A percentile compares a stretch with the other conserved stretches of the same genome.
Evolutionary conservation across 2,888 invertebrate genomes (phyloP).

Genomic region (Synergus umbraculus): DNA sequence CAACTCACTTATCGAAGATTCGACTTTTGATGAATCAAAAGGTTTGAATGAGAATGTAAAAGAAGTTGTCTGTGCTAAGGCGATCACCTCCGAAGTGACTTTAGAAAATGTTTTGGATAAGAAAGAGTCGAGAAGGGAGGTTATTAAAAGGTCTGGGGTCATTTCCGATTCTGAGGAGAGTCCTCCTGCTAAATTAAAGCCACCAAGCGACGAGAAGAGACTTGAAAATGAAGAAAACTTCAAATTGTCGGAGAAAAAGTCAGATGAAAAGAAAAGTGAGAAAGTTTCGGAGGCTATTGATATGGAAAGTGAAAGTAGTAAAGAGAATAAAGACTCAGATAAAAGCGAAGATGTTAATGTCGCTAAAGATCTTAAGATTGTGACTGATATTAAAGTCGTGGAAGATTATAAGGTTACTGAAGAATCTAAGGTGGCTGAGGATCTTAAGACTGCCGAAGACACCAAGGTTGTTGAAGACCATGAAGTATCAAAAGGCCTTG

Average conservation of each 20-base stretch:
- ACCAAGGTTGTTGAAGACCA: background rate
- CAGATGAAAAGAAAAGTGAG: slow-evolving; percentile 43
- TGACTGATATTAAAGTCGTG: background rate
- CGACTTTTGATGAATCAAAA: background rate
- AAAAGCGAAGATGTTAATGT: slow-evolving; percentile 29
- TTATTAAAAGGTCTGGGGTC: slow-evolving; percentile 60
- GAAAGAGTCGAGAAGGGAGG: slow-evolving; percentile 62
- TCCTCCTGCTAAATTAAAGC: slow-evolving; percentile 64
- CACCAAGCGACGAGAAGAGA: slow-evolving; percentile 47
- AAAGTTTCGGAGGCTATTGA: background rate
- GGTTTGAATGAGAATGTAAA: background rate
- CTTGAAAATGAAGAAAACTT: slow-evolving; percentile 39
- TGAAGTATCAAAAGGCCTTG: slow-evolving; percentile 40
- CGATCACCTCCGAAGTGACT: background rate
- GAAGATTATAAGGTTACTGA: slow-evolving; percentile 15
- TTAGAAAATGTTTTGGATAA: slow-evolving; percentile 41
- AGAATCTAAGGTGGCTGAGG: slow-evolving; percentile 19
- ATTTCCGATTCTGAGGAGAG: slow-evolving; percentile 59
- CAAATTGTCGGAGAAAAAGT: background rate
- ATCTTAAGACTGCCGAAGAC: background rate
- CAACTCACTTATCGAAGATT: slow-evolving; percentile 11
- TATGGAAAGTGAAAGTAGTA: background rate
- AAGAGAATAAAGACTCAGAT: background rate
- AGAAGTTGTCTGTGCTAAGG: background rate
- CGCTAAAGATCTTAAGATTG: background rate